These are phyloP conservation scores for Phenganax stokvisi DNA, from an alignment of 92 coral and sea anemone genomes.

Conservation along the genomic window DNA sequence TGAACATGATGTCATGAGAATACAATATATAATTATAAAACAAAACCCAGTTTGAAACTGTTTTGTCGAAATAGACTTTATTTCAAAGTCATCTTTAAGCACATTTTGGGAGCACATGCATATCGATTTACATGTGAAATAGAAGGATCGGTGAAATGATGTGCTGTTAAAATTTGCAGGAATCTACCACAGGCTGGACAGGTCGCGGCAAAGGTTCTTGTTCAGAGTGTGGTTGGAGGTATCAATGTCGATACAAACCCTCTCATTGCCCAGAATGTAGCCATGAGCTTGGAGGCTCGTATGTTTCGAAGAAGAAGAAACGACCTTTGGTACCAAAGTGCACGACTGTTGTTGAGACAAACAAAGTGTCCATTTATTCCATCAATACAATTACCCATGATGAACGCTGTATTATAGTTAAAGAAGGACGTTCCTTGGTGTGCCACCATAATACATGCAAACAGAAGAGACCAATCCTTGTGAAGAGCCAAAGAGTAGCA, in stretches of 20 bases:
- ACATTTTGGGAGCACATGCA: too few relatives aligned
- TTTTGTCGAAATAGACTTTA: too few relatives aligned
- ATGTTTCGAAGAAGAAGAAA: background rate
- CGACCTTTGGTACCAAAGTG: conserved; percentile 1
- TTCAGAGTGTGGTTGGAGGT: background rate
- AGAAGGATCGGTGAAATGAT: too few relatives aligned
- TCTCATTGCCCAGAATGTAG: background rate
- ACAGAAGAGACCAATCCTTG: conserved; percentile 3
- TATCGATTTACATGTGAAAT: too few relatives aligned
- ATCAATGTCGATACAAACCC: background rate
- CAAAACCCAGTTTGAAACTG: too few relatives aligned
- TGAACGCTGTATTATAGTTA: conserved; percentile 19
- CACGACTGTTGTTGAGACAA: background rate
- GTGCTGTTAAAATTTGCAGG: too few relatives aligned
- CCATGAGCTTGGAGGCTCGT: conserved; percentile 25
- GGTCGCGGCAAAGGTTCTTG: too few relatives aligned
- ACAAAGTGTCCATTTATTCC: background rate
- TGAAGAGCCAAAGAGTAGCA: background rate
- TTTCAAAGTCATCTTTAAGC: too few relatives aligned
- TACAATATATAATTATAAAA: too few relatives aligned
- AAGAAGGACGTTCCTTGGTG: background rate
- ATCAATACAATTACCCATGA: conserved; percentile 33
- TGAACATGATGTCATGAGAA: too few relatives aligned
- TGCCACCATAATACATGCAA: conserved; percentile 19
- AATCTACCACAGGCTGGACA: too few relatives aligned